These are phyloP conservation scores for Nasonia oneida DNA, from an alignment of 2,888 invertebrate genomes.

Conservation along the genomic window DNA sequence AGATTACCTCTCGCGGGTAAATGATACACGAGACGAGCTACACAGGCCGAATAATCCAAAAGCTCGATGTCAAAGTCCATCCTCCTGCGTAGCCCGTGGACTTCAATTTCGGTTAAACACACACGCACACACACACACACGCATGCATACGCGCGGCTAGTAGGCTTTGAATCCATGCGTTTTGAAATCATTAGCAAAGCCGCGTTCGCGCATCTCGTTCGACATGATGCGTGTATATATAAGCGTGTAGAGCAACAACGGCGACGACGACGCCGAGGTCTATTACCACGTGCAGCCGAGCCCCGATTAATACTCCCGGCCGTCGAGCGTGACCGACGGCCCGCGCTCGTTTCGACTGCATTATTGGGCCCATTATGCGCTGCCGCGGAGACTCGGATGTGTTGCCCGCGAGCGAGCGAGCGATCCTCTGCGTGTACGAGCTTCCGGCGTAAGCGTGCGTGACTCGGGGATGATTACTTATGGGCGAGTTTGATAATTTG, in stretches of 20 bases:
- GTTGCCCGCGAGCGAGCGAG: too few relatives aligned
- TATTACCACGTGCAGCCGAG: conserved; percentile 9
- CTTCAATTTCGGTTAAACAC: not conserved
- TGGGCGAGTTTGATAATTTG: not conserved
- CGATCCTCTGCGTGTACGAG: not conserved
- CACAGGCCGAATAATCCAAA: not conserved
- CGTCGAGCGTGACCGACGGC: not conserved
- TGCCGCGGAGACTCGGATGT: not conserved
- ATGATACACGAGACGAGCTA: not conserved
- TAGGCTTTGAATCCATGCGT: not conserved
- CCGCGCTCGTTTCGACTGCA: conserved; percentile 12
- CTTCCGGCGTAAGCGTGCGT: not conserved
- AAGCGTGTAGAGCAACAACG: not conserved
- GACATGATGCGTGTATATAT: not conserved
- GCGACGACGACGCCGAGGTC: not conserved
- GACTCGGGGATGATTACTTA: not conserved
- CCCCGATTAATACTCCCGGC: not conserved
- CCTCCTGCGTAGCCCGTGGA: not conserved
- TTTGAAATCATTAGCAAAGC: not conserved
- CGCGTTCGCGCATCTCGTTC: not conserved
- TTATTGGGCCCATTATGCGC: conserved; percentile 11
- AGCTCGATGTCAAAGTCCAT: not conserved
- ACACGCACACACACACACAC: not conserved
- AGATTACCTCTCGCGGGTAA: not conserved
- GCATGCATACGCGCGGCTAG: not conserved